These are phyloP conservation scores for Nibea albiflora DNA, from an alignment of 2,113 vertebrate genomes.

Conservation along the genomic window DNA sequence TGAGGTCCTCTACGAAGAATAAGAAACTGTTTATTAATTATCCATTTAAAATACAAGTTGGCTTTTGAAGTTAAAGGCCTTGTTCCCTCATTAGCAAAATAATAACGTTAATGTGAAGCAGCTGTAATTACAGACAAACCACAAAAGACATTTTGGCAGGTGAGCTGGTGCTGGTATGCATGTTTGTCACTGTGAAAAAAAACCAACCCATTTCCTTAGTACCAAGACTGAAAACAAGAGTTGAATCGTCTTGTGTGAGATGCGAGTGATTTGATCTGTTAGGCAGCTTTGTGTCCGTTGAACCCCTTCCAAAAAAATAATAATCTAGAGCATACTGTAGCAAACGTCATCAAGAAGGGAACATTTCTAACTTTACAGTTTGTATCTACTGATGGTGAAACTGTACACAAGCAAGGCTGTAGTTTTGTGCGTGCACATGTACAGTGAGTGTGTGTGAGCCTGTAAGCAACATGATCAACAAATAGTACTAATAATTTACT, in stretches of 20 bases:
- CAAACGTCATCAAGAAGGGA: neutral
- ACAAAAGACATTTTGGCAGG: conserved; percentile 59
- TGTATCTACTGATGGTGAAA: conserved; percentile 30
- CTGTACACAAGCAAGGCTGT: conserved; percentile 47
- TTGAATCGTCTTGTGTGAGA: conserved; percentile 5
- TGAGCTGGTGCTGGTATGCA: conserved; percentile 24
- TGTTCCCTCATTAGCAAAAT: neutral
- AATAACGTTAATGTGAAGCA: conserved; percentile 15
- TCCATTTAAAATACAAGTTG: conserved; percentile 5
- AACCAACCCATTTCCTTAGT: conserved; percentile 16
- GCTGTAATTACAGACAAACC: conserved; percentile 28
- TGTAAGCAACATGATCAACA: conserved; percentile 25
- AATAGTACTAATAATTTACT: neutral
- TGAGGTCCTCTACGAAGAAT: conserved; percentile 4
- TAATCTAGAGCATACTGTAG: neutral
- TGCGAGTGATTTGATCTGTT: conserved; percentile 29
- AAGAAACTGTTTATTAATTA: neutral
- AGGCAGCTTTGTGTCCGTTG: conserved; percentile 41
- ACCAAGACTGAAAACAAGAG: neutral
- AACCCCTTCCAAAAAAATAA: neutral
- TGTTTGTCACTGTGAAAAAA: neutral
- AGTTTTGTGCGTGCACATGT: neutral
- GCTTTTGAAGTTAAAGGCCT: conserved; percentile 21
- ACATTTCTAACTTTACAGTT: conserved; percentile 28
- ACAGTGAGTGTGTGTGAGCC: neutral